Evolutionary conservation across 1,140 invertebrate genomes (phyloP).

Genomic region (Cotesia vestalis): DNA sequence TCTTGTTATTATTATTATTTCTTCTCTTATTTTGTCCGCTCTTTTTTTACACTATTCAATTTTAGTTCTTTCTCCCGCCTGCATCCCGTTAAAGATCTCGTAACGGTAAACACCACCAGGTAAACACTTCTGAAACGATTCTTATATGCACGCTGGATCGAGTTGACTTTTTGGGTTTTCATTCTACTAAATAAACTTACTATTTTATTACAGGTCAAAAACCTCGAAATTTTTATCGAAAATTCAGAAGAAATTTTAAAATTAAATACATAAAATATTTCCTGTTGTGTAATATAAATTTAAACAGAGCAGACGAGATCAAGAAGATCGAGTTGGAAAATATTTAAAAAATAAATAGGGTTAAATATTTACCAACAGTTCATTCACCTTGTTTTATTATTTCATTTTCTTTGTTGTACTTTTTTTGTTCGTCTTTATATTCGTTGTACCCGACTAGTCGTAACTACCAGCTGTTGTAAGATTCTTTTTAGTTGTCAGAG

Average conservation of each 20-base stretch:
- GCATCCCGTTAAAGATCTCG: constrained; percentile 53
- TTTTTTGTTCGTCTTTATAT: background rate
- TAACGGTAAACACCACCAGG: constrained; percentile 49
- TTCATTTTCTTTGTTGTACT: background rate
- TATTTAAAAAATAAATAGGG: background rate
- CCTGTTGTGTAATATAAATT: too few relatives aligned
- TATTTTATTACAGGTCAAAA: too few relatives aligned
- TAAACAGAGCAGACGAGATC: too few relatives aligned
- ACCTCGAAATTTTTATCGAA: too few relatives aligned
- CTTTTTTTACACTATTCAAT: constrained; percentile 26
- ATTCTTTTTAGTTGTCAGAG: background rate
- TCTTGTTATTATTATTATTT: background rate
- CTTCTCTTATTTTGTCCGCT: constrained; percentile 14
- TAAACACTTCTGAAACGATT: constrained; percentile 38
- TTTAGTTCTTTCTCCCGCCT: constrained; percentile 38
- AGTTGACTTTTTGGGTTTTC: background rate
- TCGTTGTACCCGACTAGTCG: constrained; percentile 10
- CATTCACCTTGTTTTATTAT: constrained; percentile 18
- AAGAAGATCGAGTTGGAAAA: background rate
- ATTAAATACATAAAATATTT: too few relatives aligned
- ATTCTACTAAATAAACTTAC: background rate
- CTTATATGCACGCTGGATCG: constrained; percentile 10
- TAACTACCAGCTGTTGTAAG: constrained; percentile 28
- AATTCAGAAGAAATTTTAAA: too few relatives aligned
- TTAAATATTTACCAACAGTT: constrained; percentile 17